Percentiles rank a stretch among this genome's conserved stretches.
phyloP scores from a whole-genome alignment of 1,140 invertebrate species.

The Drosophila nasuta region DNA sequence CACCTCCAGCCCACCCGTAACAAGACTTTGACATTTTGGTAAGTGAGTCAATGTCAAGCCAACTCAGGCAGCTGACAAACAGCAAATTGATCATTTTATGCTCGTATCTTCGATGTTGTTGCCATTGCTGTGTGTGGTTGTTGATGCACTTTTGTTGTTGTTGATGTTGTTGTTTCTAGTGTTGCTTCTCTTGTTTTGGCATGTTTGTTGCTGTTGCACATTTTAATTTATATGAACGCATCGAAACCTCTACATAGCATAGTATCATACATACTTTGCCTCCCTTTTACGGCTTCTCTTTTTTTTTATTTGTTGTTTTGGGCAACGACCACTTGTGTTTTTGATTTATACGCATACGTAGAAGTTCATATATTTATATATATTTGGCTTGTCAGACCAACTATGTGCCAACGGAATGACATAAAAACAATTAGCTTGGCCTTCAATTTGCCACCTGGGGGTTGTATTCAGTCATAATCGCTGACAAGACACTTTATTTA shows the following conservation, averaged over 20 bases:
- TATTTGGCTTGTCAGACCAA: not conserved
- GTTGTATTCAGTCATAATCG: not conserved
- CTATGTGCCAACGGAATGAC: not conserved
- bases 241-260: constrained; percentile 1
- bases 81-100: constrained; percentile 34
- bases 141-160: constrained; percentile 27
- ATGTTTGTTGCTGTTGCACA: constrained; percentile 32
- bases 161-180: constrained; percentile 36
- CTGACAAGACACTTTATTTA: not conserved
- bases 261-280: constrained; percentile 47
- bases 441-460: constrained; percentile 5
- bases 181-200: not conserved
- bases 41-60: constrained; percentile 42
- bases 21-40: constrained; percentile 42
- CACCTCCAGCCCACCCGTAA: not conserved
- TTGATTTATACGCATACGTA: not conserved
- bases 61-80: constrained; percentile 19
- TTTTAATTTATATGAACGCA: constrained; percentile 16
- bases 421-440: constrained; percentile 12
- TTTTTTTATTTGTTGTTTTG: not conserved
- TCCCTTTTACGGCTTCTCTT: constrained; percentile 15
- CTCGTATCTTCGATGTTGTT: constrained; percentile 4
- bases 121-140: not conserved
- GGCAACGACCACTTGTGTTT: constrained; percentile 15
- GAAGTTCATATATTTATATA: not conserved